phyloP scores from a whole-genome alignment of 2,888 invertebrate genomes.

The Deroplatys truncata region DNA sequence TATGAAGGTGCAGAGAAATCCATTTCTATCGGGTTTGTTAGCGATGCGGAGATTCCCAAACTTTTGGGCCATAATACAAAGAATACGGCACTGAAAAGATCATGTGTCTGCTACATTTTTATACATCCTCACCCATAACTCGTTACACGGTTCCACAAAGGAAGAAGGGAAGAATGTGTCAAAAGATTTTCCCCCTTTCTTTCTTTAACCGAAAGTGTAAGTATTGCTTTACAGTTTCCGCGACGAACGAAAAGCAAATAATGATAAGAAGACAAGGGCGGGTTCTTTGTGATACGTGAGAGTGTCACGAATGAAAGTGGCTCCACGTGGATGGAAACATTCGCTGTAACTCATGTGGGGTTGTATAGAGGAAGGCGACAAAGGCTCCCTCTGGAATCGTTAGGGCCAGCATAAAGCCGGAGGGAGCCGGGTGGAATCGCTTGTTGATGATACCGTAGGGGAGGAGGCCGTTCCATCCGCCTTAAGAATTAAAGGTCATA shows the following conservation, averaged over 20 bases:
- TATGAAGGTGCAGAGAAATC: too few species aligned
- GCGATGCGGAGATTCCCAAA: too few species aligned
- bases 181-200: not conserved
- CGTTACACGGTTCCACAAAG: not conserved
- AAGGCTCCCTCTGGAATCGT: not conserved
- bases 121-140: not conserved
- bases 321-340: not conserved
- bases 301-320: not conserved
- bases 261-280: not conserved
- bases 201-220: not conserved
- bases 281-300: not conserved
- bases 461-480: not conserved
- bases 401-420: not conserved
- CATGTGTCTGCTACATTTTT: too few species aligned
- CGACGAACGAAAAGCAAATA: not conserved
- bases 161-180: not conserved
- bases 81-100: too few species aligned
- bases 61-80: too few species aligned
- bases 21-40: too few species aligned
- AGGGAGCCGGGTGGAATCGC: not conserved
- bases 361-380: not conserved
- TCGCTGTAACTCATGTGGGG: not conserved
- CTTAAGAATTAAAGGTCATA: not conserved
- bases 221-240: not conserved
- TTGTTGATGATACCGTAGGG: not conserved